Conservation (phyloP, 2,797 vertebrate genomes). For the Hyperoplus lanceolatus region DNA sequence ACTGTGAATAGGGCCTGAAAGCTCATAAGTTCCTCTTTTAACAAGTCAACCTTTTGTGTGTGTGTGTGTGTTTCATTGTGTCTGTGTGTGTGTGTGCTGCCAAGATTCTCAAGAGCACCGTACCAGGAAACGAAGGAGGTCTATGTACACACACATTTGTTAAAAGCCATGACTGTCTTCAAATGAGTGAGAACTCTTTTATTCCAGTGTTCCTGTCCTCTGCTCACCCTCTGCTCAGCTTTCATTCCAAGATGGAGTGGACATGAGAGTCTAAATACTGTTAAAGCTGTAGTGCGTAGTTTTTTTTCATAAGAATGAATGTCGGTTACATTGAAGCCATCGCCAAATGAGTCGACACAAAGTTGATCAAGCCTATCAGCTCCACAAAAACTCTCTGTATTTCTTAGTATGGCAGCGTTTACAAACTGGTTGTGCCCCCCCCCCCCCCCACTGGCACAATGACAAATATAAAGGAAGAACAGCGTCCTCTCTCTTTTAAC, state of each 20-base stretch:
- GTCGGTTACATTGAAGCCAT: no score
- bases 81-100: constrained; percentile 43
- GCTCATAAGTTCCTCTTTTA: constrained; percentile 66
- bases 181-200: constrained; percentile 32
- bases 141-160: constrained; percentile 26
- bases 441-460: no score
- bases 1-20: constrained; percentile 49
- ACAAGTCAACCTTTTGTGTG: constrained; percentile 56
- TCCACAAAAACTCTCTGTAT: no score
- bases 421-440: no score
- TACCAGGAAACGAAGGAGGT: constrained; percentile 24
- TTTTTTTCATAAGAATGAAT: no score
- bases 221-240: constrained; percentile 24
- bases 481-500: constrained; percentile 37
- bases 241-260: constrained; percentile 36
- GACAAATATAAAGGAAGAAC: constrained; percentile 30
- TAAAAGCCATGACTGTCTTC: constrained; percentile 38
- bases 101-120: constrained; percentile 48
- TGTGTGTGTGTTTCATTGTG: neutral
- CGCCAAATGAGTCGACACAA: no score
- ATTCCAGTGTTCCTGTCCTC: constrained; percentile 44
- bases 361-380: no score
- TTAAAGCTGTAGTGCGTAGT: constrained; percentile 13
- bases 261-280: constrained; percentile 22
- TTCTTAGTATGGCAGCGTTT: no score